Base-by-base conservation (phyloP, 2,113 vertebrate species). In the Saguinus imperator region DNA sequence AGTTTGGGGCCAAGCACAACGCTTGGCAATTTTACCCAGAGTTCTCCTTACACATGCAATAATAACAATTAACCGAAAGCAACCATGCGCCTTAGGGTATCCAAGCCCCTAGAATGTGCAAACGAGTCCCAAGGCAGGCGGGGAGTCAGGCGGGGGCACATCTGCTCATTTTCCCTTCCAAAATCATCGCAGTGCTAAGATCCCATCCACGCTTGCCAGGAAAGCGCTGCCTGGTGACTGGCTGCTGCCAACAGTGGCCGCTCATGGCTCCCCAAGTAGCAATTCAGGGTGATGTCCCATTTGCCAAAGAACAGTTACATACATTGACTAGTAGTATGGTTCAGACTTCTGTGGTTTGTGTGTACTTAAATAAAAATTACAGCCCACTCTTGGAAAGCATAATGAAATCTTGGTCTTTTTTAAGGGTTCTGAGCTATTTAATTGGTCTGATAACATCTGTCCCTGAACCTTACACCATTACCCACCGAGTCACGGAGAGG, bases 291-390 rank as follows among this genome's bases (percentile, higher is more conserved):
- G 12, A 40, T 66, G 32, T 9, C 84, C 66, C 43, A 3, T 3
- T 25, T 6, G 2, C 32, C 80, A 8, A 84, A 87, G 57, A 89
- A 73, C 61, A 90, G 58, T 77, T 76, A 70, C 68, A 29, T 64
- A 58, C 52, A 35, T 25, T 50, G 87, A 94, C 64, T 40, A 20
- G 2, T 52, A 82, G 96, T 35, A n/a, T 16, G 12, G 29, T 52
- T 81, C 95, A 96, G 79, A 94, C 87, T 81, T 93, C 87, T 64
- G 87, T 0, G 76, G 89, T 87, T 81, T 77, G 29, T 35, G 43
- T 84, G 52, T n/a, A 70, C 18, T 81, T 96, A 81, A 91, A 94
- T 94, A 86, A 97, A 98, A 97, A 52, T 94, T 79, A 89, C 0
- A 23, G 80, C 80, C 77, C 70, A n/a, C 68, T 81, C 55, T 95